phyloP scores from a whole-genome alignment of 1,140 invertebrate genomes.

The Pachypsylla venusta region DNA sequence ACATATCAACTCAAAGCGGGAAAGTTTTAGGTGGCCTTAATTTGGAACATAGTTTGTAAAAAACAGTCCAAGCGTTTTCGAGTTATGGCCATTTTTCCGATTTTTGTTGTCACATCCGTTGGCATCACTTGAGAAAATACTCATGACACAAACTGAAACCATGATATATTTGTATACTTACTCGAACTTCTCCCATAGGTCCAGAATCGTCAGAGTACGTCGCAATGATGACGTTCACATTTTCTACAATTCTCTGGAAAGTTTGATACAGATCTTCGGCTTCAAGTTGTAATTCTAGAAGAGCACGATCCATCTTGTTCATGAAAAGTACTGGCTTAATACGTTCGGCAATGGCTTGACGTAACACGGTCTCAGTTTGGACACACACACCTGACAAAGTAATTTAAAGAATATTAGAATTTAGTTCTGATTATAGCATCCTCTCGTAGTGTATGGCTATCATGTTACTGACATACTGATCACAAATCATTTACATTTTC shows the following conservation, averaged over 20 bases:
- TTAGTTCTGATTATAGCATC: too few species aligned
- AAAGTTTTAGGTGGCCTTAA: too few species aligned
- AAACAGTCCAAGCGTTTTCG: too few species aligned
- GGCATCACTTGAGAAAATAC: too few species aligned
- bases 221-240: conserved; percentile 99
- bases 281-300: conserved; percentile 87
- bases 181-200: conserved; percentile 96
- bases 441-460: too few species aligned
- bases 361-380: conserved; percentile 96
- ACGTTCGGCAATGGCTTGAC: conserved; percentile 96
- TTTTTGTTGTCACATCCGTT: too few species aligned
- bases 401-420: too few species aligned
- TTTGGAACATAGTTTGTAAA: too few species aligned
- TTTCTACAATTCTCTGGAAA: conserved; percentile 99
- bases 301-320: conserved; percentile 99
- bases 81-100: too few species aligned
- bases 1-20: too few species aligned
- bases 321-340: conserved; percentile 99
- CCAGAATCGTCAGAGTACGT: conserved; percentile 96
- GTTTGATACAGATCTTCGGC: conserved; percentile 97
- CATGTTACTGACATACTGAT: too few species aligned
- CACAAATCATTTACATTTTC: too few species aligned
- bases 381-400: conserved; percentile 83
- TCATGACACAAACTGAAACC: not conserved
- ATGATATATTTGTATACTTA: conserved; percentile 30